These are phyloP conservation scores for Diadegma fenestrale DNA, from an alignment of 2,888 invertebrate species.

Conservation along the genomic window DNA sequence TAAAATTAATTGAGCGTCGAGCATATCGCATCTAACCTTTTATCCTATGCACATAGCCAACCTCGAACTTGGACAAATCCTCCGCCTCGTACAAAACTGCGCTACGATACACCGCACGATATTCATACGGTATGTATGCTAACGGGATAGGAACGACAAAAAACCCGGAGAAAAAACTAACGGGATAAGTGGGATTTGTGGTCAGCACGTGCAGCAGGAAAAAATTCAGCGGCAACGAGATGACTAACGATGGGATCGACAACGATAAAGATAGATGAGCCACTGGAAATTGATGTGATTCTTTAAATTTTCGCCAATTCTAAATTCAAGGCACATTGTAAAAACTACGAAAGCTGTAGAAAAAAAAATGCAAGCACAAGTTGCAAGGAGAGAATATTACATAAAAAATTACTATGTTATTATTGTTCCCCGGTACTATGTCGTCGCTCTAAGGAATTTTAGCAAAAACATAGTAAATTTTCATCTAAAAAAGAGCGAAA, in stretches of 20 bases:
- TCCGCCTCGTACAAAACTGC: not conserved
- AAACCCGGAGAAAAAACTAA: not conserved
- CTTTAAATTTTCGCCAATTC: not conserved
- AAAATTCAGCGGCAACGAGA: not conserved
- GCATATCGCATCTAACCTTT: conserved; percentile 37
- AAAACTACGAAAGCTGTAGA: not conserved
- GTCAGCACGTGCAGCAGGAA: conserved; percentile 19
- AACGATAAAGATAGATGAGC: conserved; percentile 11
- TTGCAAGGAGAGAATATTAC: no score
- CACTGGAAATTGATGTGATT: not conserved
- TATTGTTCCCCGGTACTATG: no score
- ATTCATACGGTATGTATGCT: conserved; percentile 15
- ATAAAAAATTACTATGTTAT: no score
- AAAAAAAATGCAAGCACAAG: not conserved
- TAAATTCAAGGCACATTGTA: not conserved
- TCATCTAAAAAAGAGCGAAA: no score
- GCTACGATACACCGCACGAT: conserved; percentile 17
- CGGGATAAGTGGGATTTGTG: conserved; percentile 28
- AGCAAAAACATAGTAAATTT: no score
- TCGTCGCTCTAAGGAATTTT: no score
- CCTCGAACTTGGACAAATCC: conserved; percentile 24
- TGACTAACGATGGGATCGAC: conserved; percentile 11
- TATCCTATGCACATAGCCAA: not conserved
- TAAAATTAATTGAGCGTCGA: conserved; percentile 73
- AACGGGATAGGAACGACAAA: not conserved